Percentiles rank a stretch among this genome's conserved stretches.
These are phyloP conservation scores for Mormyrus proboscirostris DNA, from an alignment of 2,797 vertebrate genomes.

Conservation along the genomic window DNA sequence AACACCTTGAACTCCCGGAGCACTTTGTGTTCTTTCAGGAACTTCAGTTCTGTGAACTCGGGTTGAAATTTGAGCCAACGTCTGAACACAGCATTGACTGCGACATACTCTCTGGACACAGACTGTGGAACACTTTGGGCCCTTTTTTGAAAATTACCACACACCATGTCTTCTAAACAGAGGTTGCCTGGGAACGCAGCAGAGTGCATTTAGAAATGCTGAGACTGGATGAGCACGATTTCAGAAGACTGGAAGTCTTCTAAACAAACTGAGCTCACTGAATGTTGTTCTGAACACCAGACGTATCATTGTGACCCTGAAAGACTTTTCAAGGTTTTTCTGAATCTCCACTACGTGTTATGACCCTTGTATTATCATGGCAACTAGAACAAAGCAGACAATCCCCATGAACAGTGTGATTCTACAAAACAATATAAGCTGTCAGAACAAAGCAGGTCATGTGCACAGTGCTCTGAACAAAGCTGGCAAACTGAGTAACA, in stretches of 20 bases:
- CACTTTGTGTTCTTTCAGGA: background rate
- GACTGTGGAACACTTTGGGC: conserved; percentile 2
- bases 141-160: conserved; percentile 12
- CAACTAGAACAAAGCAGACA: conserved; percentile 11
- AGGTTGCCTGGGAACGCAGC: conserved; percentile 26
- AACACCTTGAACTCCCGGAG: background rate
- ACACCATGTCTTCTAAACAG: conserved; percentile 12
- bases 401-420: conserved; percentile 23
- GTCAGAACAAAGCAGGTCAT: conserved; percentile 32
- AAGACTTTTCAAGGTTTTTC: background rate
- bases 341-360: background rate
- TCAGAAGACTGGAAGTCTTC: conserved; percentile 42
- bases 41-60: background rate
- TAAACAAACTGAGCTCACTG: conserved; percentile 21
- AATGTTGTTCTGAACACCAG: conserved; percentile 10
- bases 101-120: background rate
- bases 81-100: background rate
- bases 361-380: background rate
- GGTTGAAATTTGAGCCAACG: background rate
- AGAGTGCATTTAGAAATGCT: background rate
- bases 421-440: background rate
- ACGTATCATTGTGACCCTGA: conserved; percentile 17
- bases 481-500: background rate
- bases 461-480: conserved; percentile 2
- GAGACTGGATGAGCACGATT: conserved; percentile 22